Conservation (phyloP, 2,888 invertebrate species). For the Leucophenga maculata region DNA sequence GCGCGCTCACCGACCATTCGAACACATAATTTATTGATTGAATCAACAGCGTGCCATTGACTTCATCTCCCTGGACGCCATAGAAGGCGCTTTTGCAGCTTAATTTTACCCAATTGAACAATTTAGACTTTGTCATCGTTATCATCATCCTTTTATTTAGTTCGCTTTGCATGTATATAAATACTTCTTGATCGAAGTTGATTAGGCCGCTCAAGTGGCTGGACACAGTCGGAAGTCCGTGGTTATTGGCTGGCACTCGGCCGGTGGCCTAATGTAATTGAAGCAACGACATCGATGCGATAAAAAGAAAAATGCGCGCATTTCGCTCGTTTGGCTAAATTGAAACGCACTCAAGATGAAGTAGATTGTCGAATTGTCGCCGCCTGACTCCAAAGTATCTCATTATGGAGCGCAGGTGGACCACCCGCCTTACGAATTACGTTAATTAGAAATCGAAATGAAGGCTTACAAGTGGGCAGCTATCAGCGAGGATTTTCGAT, state of each 20-base stretch:
- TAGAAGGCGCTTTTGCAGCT: slow-evolving; percentile 26
- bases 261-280: slow-evolving; percentile 19
- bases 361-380: neutral
- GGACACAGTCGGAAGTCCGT: slow-evolving; percentile 5
- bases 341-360: slow-evolving; percentile 11
- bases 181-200: neutral
- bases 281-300: too few relatives aligned
- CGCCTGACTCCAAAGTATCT: neutral
- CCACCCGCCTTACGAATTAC: neutral
- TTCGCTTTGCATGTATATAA: neutral
- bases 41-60: slow-evolving; percentile 53
- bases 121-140: slow-evolving; percentile 39
- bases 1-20: slow-evolving; percentile 1
- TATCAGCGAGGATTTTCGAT: neutral
- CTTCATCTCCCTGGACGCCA: slow-evolving; percentile 51
- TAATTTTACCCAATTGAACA: slow-evolving; percentile 65
- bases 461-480: too few relatives aligned
- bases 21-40: slow-evolving; percentile 54
- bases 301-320: neutral
- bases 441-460: slow-evolving; percentile 17
- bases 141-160: neutral
- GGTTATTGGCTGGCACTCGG: neutral
- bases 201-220: neutral
- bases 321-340: slow-evolving; percentile 4
- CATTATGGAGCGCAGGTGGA: neutral